Evolutionary conservation across 1,140 invertebrate genomes (phyloP), one percentile per base, ranked within the genome.

Genomic region (Drosophila pandora): DNA sequence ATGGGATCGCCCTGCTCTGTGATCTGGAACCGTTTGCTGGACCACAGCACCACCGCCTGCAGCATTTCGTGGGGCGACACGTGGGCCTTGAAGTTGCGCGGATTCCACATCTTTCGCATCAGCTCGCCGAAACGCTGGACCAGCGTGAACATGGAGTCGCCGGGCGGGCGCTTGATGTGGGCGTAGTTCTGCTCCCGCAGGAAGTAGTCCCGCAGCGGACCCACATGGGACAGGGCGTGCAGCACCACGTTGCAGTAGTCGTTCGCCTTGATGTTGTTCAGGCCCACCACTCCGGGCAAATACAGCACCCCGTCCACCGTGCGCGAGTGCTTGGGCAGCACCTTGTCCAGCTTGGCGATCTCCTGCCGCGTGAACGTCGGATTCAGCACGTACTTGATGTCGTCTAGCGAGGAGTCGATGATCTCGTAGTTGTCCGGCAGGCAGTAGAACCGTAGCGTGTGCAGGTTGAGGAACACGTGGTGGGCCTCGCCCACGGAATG

Each of bases 61-160:
- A 99, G 93, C 99, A 99, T 99, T 94, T 99, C 99, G 92, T 99
- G 99, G 0, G 99, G 99, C 54, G 98, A 99, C 1, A 99, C 99
- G 91, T 99, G 99, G 3, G 98, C 97, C 93, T 99, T 99, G 90
- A 99, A 99, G 91, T 99, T 99, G 60, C 98, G 93, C 0, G 98
- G 98, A 93, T 99, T 99, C 99, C 99, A 99, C 73, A 99, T 93
- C 92, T 99, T 99, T 3, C 99, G 92, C 92, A 99, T 95, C 6
- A 99, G 93, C 92, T 99, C 99, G 2, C 99, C 99, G 93, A 99
- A 99, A 55, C 99, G 93, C 91, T 99, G 97, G 0, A 99, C 97
- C 22, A 99, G 91, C n/a, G 98, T 93, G 88, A 97, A 97, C 12
- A 95, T 94, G 5, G 96, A 98, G 91, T 98, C 97, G 0, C 98